Conservation (phyloP, 64 coral and sea anemone species). For the Cladopsammia gracilis region DNA sequence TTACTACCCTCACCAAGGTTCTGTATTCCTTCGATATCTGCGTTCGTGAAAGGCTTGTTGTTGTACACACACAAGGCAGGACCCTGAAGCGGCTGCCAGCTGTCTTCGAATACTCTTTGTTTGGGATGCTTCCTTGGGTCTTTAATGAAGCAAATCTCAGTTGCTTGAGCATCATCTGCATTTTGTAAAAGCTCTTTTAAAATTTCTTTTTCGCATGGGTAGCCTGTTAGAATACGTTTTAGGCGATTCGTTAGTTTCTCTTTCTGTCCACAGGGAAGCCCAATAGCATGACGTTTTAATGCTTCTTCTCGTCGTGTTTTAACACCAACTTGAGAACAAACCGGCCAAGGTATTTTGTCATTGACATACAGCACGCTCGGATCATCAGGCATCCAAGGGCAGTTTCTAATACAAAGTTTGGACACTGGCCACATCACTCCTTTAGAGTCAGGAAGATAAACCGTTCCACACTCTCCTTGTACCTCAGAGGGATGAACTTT, state of each 20-base stretch:
- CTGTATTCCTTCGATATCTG: slow-evolving; percentile 79
- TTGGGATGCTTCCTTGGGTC: slow-evolving; percentile 68
- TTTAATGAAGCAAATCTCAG: slow-evolving; percentile 84
- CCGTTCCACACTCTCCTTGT: background rate
- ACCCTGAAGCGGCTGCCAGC: slow-evolving; percentile 83
- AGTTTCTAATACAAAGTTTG: slow-evolving; percentile 70
- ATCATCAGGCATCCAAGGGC: slow-evolving; percentile 75
- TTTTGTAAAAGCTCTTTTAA: slow-evolving; percentile 97
- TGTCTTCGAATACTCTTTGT: slow-evolving; percentile 73
- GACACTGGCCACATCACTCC: slow-evolving; percentile 39
- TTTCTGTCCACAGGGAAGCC: slow-evolving; percentile 78
- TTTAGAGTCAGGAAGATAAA: slow-evolving; percentile 70
- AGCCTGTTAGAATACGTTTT: slow-evolving; percentile 75
- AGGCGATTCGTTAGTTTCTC: slow-evolving; percentile 89
- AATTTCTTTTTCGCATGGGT: slow-evolving; percentile 87
- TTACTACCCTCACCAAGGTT: slow-evolving; percentile 86
- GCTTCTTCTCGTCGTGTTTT: slow-evolving; percentile 74
- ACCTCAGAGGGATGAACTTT: background rate
- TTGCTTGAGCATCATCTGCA: slow-evolving; percentile 95
- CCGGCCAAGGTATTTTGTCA: slow-evolving; percentile 25
- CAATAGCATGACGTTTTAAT: slow-evolving; percentile 6
- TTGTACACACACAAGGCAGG: slow-evolving; percentile 96
- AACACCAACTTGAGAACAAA: slow-evolving; percentile 11
- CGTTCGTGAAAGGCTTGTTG: slow-evolving; percentile 79
- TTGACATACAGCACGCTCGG: slow-evolving; percentile 35